phyloP scores from a whole-genome alignment of 1,140 invertebrate species.

The Pseudomyrmex concolor region DNA sequence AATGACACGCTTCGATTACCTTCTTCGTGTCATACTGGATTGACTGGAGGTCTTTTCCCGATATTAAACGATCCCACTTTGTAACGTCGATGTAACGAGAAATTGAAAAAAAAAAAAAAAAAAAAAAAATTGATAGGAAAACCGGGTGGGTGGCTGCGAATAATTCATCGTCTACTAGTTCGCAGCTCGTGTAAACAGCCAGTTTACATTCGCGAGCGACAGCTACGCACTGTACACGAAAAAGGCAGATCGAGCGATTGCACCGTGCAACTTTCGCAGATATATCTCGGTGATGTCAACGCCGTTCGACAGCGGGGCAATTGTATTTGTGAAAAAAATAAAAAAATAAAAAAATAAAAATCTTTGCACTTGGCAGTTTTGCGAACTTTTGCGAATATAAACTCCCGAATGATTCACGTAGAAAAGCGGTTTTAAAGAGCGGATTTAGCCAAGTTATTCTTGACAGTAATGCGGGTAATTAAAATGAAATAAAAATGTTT shows the following conservation, averaged over 20 bases:
- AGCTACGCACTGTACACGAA: not conserved
- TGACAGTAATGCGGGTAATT: too few species aligned
- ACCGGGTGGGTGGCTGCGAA: slow-evolving; percentile 10
- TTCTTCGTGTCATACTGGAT: not conserved
- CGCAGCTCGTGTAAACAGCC: slow-evolving; percentile 41
- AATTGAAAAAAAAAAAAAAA: not conserved
- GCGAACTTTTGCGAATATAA: too few species aligned
- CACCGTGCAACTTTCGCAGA: not conserved
- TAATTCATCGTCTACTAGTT: slow-evolving; percentile 39
- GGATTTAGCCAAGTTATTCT: too few species aligned
- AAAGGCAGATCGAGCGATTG: slow-evolving; percentile 25
- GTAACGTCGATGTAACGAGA: not conserved
- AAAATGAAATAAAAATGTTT: too few species aligned
- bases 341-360: not conserved
- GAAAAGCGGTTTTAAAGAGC: too few species aligned
- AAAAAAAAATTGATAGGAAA: slow-evolving; percentile 30
- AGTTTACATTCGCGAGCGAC: slow-evolving; percentile 38
- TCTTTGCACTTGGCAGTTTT: not conserved
- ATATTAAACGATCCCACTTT: slow-evolving; percentile 42
- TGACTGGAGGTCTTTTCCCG: not conserved
- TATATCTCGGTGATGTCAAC: not conserved
- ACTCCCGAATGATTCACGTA: too few species aligned
- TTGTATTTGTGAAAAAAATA: slow-evolving; percentile 4
- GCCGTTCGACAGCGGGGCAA: not conserved
- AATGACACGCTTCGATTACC: slow-evolving; percentile 16